Percentiles rank a stretch among this genome's conserved stretches.
phyloP scores from a whole-genome alignment of 2,888 invertebrate species.

The Itoplectis maculator region DNA sequence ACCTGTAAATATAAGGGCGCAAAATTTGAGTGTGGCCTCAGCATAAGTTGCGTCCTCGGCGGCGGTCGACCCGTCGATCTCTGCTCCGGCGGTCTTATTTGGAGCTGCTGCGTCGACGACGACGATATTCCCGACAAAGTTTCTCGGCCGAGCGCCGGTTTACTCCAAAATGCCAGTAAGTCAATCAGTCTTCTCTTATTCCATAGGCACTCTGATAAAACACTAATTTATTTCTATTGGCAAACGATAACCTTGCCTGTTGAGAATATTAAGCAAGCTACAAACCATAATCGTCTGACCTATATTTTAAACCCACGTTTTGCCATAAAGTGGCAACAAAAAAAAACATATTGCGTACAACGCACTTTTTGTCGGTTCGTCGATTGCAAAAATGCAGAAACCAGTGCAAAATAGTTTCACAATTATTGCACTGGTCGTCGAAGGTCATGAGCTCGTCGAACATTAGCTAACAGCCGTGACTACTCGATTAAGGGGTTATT shows the following conservation, averaged over 20 bases:
- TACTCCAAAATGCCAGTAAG: conserved; percentile 96
- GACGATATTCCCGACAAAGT: conserved; percentile 84
- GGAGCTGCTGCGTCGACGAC: conserved; percentile 97
- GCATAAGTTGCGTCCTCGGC: conserved; percentile 95
- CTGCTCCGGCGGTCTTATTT: conserved; percentile 97
- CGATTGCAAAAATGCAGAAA: conserved; percentile 20
- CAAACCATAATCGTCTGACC: conserved; percentile 2
- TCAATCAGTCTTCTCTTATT: conserved; percentile 36
- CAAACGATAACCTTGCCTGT: neutral
- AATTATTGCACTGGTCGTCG: neutral
- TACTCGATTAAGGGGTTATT: too few species aligned
- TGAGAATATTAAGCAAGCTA: neutral
- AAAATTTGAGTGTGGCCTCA: conserved; percentile 95
- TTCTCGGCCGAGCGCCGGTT: conserved; percentile 82
- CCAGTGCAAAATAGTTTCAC: neutral
- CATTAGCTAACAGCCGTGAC: conserved; percentile 1
- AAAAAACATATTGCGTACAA: neutral
- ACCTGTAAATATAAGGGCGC: conserved; percentile 94
- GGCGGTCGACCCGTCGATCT: conserved; percentile 95
- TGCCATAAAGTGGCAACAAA: neutral
- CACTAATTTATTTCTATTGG: neutral
- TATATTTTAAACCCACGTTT: neutral
- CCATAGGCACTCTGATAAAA: too few species aligned
- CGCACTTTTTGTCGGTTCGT: neutral
- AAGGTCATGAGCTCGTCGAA: conserved; percentile 9